A percentile compares a stretch with the other conserved stretches of the same genome.
These are phyloP conservation scores for Uromys caudimaculatus DNA, from an alignment of 2,797 vertebrate genomes.

Conservation along the genomic window DNA sequence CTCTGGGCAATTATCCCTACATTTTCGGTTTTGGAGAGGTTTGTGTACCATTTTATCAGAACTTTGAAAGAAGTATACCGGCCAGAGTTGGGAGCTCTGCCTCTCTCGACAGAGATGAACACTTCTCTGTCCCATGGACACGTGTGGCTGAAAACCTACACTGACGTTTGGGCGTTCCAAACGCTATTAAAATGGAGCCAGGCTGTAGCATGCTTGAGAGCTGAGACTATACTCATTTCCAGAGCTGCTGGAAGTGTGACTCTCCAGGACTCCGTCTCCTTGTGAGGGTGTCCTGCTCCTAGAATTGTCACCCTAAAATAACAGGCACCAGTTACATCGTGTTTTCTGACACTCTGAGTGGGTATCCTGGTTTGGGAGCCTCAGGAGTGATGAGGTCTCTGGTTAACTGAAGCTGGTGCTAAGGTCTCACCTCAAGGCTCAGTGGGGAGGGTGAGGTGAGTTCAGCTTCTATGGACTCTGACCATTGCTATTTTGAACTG, in stretches of 20 bases:
- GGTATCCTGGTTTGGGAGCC: rapidly evolving
- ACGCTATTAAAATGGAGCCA: not conserved
- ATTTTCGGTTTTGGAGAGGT: not conserved
- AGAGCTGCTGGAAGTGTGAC: not conserved
- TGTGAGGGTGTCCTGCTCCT: not conserved
- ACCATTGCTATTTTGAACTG: rapidly evolving
- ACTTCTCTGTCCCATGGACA: not conserved
- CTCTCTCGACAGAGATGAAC: not conserved
- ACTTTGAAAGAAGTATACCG: not conserved
- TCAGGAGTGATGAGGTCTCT: not conserved
- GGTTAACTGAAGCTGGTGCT: rapidly evolving
- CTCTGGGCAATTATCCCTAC: not conserved
- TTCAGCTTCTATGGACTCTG: rapidly evolving
- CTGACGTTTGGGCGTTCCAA: not conserved
- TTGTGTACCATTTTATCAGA: not conserved
- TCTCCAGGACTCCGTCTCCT: not conserved
- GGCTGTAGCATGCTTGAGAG: not conserved
- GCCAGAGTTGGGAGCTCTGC: not conserved
- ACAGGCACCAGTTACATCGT: rapidly evolving
- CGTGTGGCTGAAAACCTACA: not conserved
- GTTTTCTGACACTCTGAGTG: not conserved
- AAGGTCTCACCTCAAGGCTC: not conserved
- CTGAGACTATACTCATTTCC: too few relatives aligned
- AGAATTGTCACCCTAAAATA: rapidly evolving
- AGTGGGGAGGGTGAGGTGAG: rapidly evolving